These are phyloP conservation scores for Hormaphis cornu DNA, from an alignment of 1,140 invertebrate genomes.

Conservation along the genomic window DNA sequence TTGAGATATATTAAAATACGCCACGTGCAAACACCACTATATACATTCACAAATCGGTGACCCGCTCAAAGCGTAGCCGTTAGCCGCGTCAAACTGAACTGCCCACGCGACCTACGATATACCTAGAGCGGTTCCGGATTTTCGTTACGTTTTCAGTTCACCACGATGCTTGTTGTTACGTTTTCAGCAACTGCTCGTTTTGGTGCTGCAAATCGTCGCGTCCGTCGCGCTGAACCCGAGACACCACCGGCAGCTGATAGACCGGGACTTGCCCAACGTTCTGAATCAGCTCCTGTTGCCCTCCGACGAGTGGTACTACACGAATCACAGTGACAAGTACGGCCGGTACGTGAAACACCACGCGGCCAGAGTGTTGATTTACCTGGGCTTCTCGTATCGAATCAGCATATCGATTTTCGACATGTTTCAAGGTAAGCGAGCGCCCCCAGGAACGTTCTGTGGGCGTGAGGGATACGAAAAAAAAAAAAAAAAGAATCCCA, in stretches of 20 bases:
- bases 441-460: too few species aligned
- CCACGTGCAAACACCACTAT: too few species aligned
- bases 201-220: slow-evolving; percentile 57
- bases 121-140: too few species aligned
- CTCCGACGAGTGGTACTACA: slow-evolving; percentile 67
- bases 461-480: too few species aligned
- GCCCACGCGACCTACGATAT: too few species aligned
- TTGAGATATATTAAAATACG: too few species aligned
- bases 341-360: slow-evolving; percentile 63
- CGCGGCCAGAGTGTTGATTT: slow-evolving; percentile 56
- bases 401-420: slow-evolving; percentile 46
- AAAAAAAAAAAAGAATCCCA: too few species aligned
- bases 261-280: slow-evolving; percentile 55
- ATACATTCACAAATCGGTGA: too few species aligned
- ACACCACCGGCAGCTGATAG: slow-evolving; percentile 49
- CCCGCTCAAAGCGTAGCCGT: too few species aligned
- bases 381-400: slow-evolving; percentile 45
- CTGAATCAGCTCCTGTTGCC: slow-evolving; percentile 59
- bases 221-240: slow-evolving; percentile 51
- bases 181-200: slow-evolving; percentile 56
- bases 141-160: too few species aligned
- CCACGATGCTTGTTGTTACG: too few species aligned
- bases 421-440: slow-evolving; percentile 42
- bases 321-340: slow-evolving; percentile 61
- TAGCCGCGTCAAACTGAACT: too few species aligned